A percentile compares a stretch with the other conserved stretches of the same genome.
Conservation (phyloP, 2,888 invertebrate species). For the Nomada fabriciana region DNA sequence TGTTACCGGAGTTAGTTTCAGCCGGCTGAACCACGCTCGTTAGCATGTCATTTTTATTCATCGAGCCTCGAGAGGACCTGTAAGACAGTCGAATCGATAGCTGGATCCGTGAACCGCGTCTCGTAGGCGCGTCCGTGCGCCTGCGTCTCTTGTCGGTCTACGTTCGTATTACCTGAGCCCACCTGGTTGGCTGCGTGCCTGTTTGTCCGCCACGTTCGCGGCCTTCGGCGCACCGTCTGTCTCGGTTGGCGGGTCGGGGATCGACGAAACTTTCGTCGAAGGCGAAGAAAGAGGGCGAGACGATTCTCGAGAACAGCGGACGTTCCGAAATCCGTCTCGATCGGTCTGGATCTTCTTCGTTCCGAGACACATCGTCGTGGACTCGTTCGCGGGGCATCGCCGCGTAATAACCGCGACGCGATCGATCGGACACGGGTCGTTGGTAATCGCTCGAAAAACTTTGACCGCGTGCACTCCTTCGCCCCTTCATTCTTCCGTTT, state of each 20-base stretch:
- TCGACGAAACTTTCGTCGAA: constrained; percentile 32
- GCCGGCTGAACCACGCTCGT: constrained; percentile 69
- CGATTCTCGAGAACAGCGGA: not conserved
- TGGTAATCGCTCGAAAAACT: constrained; percentile 30
- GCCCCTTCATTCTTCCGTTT: not conserved
- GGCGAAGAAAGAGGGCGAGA: constrained; percentile 25
- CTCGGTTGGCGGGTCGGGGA: not conserved
- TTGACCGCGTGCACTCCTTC: constrained; percentile 5
- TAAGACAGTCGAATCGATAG: constrained; percentile 60
- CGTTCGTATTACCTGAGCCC: not conserved
- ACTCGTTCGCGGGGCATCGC: not conserved
- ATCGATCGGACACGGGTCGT: constrained; percentile 43
- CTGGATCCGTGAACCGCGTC: constrained; percentile 52
- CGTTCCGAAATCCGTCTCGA: constrained; percentile 26
- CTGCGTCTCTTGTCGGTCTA: constrained; percentile 41
- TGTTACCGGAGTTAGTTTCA: constrained; percentile 56
- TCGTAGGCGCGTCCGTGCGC: constrained; percentile 50
- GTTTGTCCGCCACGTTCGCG: too few species aligned
- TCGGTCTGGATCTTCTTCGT: not conserved
- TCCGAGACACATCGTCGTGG: too few species aligned
- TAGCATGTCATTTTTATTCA: constrained; percentile 81
- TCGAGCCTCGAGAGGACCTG: constrained; percentile 65
- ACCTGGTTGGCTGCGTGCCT: not conserved
- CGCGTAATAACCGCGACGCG: constrained; percentile 37
- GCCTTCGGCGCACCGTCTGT: not conserved